phyloP scores from a whole-genome alignment of 2,113 vertebrate species.

The Solea senegalensis region DNA sequence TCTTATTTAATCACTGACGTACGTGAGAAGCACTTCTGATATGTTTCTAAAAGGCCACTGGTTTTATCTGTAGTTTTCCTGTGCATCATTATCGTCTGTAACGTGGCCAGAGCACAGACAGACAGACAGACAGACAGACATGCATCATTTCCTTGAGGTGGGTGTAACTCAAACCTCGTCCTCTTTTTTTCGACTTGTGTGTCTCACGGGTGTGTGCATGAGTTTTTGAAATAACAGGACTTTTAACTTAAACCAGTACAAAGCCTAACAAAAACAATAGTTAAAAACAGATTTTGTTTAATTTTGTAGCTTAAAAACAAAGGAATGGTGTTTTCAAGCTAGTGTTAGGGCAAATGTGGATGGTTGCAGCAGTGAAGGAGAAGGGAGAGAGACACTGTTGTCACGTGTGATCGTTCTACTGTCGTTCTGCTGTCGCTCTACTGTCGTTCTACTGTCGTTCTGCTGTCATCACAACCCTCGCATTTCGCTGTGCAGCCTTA shows the following conservation, averaged over 20 bases:
- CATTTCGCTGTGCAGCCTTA: slow-evolving; percentile 72
- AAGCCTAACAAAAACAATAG: slow-evolving; percentile 36
- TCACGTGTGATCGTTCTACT: slow-evolving; percentile 55
- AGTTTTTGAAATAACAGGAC: slow-evolving; percentile 61
- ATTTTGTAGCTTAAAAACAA: slow-evolving; percentile 29
- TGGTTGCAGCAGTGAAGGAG: slow-evolving; percentile 35
- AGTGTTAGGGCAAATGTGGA: slow-evolving; percentile 38
- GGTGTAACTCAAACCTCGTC: slow-evolving; percentile 67
- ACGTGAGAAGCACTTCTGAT: slow-evolving; percentile 46
- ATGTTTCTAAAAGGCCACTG: slow-evolving; percentile 59
- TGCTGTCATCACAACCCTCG: slow-evolving; percentile 40
- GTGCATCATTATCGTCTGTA: slow-evolving; percentile 60
- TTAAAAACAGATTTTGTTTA: slow-evolving; percentile 24
- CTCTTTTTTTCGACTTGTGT: slow-evolving; percentile 22
- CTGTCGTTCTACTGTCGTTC: slow-evolving; percentile 47
- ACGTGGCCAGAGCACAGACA: slow-evolving; percentile 54
- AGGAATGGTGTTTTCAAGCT: slow-evolving; percentile 30
- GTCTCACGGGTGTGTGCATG: slow-evolving; percentile 31
- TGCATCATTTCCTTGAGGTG: slow-evolving; percentile 68
- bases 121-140: slow-evolving; percentile 40
- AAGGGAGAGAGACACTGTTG: slow-evolving; percentile 32
- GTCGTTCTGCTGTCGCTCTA: too few relatives aligned
- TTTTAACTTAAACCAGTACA: slow-evolving; percentile 59
- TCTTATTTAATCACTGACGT: slow-evolving; percentile 44
- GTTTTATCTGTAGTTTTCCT: slow-evolving; percentile 67